phyloP scores from a whole-genome alignment of 1,140 invertebrate species.

The Periplaneta americana region DNA sequence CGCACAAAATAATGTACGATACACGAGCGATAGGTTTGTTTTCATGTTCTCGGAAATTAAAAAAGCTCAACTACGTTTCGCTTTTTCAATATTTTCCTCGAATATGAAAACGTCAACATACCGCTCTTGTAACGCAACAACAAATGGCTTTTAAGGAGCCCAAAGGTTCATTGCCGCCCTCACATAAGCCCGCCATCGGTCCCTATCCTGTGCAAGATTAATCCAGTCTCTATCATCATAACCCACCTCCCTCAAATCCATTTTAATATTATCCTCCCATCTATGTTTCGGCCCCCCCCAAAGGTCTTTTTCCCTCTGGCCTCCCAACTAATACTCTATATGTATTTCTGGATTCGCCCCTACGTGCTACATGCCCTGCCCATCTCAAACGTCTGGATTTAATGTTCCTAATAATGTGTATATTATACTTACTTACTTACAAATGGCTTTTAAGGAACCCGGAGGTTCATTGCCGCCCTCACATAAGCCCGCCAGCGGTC shows the following conservation, averaged over 20 bases:
- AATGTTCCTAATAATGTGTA: too few species aligned
- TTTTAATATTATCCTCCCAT: not conserved
- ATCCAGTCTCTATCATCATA: not conserved
- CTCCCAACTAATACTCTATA: not conserved
- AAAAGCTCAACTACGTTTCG: too few species aligned
- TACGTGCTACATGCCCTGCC: not conserved
- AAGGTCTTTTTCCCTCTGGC: not conserved
- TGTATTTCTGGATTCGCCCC: not conserved
- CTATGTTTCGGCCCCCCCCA: not conserved
- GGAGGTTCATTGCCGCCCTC: too few species aligned
- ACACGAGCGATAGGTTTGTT: too few species aligned
- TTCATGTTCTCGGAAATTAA: too few species aligned
- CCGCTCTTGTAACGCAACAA: too few species aligned
- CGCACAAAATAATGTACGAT: too few species aligned
- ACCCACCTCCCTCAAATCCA: not conserved
- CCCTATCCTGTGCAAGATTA: not conserved
- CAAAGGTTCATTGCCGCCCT: not conserved
- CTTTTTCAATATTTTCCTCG: too few species aligned
- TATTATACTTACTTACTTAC: too few species aligned
- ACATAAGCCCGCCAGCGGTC: too few species aligned
- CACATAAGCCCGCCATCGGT: not conserved
- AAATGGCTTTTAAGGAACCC: too few species aligned
- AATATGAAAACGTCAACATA: too few species aligned
- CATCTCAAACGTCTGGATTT: not conserved
- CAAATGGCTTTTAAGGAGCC: not conserved